These are phyloP conservation scores for Cosmia trapezina DNA, from an alignment of 2,888 invertebrate genomes.

Conservation along the genomic window DNA sequence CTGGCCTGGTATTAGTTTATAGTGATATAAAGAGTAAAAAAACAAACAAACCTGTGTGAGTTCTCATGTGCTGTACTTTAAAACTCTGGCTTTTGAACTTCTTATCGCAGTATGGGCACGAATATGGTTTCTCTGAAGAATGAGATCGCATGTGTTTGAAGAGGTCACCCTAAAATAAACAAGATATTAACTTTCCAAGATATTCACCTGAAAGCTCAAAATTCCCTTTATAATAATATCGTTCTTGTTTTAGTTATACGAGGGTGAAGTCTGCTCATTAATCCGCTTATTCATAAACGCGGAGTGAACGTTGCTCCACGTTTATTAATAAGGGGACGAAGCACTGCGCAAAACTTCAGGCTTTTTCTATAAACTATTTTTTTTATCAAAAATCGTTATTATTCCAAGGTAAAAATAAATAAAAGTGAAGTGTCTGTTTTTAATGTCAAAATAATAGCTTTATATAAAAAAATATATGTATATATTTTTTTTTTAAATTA, in stretches of 20 bases:
- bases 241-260: not conserved
- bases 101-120: conserved; percentile 95
- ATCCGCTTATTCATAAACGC: too few species aligned
- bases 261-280: not conserved
- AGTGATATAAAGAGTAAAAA: not conserved
- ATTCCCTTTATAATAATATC: not conserved
- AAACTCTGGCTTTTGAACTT: conserved; percentile 96
- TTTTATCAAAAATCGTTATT: too few species aligned
- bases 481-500: too few species aligned
- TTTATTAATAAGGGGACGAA: too few species aligned
- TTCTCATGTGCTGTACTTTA: conserved; percentile 95
- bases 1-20: too few species aligned
- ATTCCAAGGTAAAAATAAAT: too few species aligned
- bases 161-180: conserved; percentile 79
- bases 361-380: too few species aligned
- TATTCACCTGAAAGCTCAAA: not conserved
- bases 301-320: too few species aligned
- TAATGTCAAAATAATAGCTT: too few species aligned
- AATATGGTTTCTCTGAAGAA: conserved; percentile 96
- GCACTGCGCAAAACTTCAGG: too few species aligned
- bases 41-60: conserved; percentile 92
- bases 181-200: not conserved
- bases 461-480: too few species aligned
- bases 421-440: too few species aligned
- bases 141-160: conserved; percentile 91